A percentile compares a stretch with the other conserved stretches of the same genome.
Evolutionary conservation across 1,140 invertebrate genomes (phyloP).

Genomic region (Rhyacophila brunnea): DNA sequence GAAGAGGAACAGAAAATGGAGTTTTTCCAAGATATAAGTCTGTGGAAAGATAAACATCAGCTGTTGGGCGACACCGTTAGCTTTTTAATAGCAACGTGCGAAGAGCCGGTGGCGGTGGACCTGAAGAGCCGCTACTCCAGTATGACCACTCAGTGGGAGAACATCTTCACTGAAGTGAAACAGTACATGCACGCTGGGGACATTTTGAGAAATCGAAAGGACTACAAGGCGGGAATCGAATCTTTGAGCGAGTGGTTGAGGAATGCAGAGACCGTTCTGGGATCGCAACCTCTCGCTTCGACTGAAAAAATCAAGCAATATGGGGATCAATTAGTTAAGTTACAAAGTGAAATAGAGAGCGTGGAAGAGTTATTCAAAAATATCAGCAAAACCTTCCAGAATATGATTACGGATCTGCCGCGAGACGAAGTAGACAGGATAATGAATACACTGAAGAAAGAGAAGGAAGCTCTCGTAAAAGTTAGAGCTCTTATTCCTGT

Average conservation of each 20-base stretch:
- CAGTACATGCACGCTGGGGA: slow-evolving; percentile 86
- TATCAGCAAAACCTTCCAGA: slow-evolving; percentile 87
- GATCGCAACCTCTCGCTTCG: slow-evolving; percentile 67
- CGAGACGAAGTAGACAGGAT: slow-evolving; percentile 87
- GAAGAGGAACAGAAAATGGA: slow-evolving; percentile 84
- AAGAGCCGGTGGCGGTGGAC: slow-evolving; percentile 73
- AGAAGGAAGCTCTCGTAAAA: slow-evolving; percentile 82
- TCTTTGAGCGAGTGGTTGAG: slow-evolving; percentile 77
- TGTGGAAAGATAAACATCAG: slow-evolving; percentile 87
- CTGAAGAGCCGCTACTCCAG: slow-evolving; percentile 72
- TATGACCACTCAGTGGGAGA: slow-evolving; percentile 77
- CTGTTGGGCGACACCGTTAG: slow-evolving; percentile 80
- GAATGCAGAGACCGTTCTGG: slow-evolving; percentile 70
- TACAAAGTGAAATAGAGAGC: slow-evolving; percentile 79
- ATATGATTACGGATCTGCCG: slow-evolving; percentile 84
- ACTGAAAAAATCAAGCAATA: slow-evolving; percentile 77
- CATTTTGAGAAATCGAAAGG: slow-evolving; percentile 75
- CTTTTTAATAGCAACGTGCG: slow-evolving; percentile 84
- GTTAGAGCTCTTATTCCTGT: slow-evolving; percentile 78
- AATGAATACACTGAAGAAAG: slow-evolving; percentile 85
- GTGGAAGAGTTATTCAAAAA: slow-evolving; percentile 88
- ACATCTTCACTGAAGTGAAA: slow-evolving; percentile 77
- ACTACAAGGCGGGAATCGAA: slow-evolving; percentile 76
- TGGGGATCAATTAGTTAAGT: slow-evolving; percentile 72
- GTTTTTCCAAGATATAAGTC: slow-evolving; percentile 85